Percentiles rank a stretch among this genome's conserved stretches.
Conservation (phyloP, 2,797 vertebrate genomes). For the Brotula barbata region DNA sequence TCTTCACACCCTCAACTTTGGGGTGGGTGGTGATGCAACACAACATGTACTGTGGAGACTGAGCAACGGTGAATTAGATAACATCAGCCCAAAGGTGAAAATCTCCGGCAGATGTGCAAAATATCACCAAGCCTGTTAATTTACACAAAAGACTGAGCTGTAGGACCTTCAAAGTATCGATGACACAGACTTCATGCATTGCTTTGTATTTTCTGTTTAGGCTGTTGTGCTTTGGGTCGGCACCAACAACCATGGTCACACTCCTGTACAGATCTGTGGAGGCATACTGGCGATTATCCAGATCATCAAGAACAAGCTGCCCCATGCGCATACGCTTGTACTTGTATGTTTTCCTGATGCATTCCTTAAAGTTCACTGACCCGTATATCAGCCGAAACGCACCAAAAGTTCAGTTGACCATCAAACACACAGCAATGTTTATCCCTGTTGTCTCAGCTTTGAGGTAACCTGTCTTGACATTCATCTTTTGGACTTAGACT, state of each 20-base stretch:
- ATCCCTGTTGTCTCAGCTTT: conserved; percentile 18
- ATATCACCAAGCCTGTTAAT: conserved; percentile 44
- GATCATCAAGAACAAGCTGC: conserved; percentile 85
- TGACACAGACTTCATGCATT: conserved; percentile 5
- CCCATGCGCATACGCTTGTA: conserved; percentile 83
- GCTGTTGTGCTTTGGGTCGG: conserved; percentile 92
- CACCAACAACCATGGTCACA: conserved; percentile 89
- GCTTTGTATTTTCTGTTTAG: conserved; percentile 65
- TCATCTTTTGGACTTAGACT: background rate
- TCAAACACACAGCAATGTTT: conserved; percentile 3
- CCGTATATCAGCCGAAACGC: conserved; percentile 8
- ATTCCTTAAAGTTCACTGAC: conserved; percentile 15
- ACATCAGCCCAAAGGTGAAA: conserved; percentile 89
- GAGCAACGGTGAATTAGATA: conserved; percentile 87
- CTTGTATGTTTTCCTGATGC: conserved; percentile 77
- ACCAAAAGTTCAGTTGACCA: conserved; percentile 28
- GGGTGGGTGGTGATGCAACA: conserved; percentile 87
- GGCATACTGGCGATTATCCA: conserved; percentile 86
- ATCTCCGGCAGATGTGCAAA: conserved; percentile 28
- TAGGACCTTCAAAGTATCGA: conserved; percentile 4
- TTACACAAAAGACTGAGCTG: conserved; percentile 47
- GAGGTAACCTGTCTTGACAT: background rate
- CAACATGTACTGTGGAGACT: conserved; percentile 92
- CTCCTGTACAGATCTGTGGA: conserved; percentile 84
- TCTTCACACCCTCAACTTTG: conserved; percentile 92